Percentiles rank a stretch among this genome's conserved stretches.
Conservation (phyloP, 2,888 invertebrate genomes). For the Hyles lineata region DNA sequence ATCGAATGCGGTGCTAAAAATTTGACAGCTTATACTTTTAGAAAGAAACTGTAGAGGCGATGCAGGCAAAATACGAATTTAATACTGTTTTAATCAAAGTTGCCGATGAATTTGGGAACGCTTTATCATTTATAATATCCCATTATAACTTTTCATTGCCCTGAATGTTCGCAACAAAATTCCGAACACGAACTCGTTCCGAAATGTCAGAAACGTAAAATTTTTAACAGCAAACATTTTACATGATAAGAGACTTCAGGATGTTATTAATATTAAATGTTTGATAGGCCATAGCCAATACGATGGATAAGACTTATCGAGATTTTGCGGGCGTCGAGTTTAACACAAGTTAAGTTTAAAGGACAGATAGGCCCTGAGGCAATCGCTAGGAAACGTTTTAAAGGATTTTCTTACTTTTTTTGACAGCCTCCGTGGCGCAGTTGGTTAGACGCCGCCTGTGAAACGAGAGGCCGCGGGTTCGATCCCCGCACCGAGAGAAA, state of each 20-base stretch:
- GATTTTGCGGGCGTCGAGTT: constrained; percentile 54
- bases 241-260: constrained; percentile 11
- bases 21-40: too few relatives aligned
- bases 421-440: too few relatives aligned
- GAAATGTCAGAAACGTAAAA: not conserved
- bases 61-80: too few relatives aligned
- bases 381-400: constrained; percentile 35
- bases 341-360: constrained; percentile 30
- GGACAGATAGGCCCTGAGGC: constrained; percentile 35
- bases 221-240: not conserved
- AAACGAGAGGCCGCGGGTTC: too few relatives aligned
- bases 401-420: too few relatives aligned
- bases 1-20: too few relatives aligned
- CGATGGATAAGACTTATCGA: constrained; percentile 47
- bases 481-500: too few relatives aligned
- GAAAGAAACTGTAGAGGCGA: too few relatives aligned
- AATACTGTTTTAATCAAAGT: not conserved
- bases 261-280: constrained; percentile 38
- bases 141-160: not conserved
- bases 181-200: not conserved
- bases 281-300: constrained; percentile 50
- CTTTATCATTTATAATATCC: constrained; percentile 1
- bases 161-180: constrained; percentile 2
- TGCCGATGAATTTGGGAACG: not conserved
- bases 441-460: too few relatives aligned